Evolutionary conservation across 2,888 invertebrate genomes (phyloP).

Genomic region (Drosophila flavopinicola): DNA sequence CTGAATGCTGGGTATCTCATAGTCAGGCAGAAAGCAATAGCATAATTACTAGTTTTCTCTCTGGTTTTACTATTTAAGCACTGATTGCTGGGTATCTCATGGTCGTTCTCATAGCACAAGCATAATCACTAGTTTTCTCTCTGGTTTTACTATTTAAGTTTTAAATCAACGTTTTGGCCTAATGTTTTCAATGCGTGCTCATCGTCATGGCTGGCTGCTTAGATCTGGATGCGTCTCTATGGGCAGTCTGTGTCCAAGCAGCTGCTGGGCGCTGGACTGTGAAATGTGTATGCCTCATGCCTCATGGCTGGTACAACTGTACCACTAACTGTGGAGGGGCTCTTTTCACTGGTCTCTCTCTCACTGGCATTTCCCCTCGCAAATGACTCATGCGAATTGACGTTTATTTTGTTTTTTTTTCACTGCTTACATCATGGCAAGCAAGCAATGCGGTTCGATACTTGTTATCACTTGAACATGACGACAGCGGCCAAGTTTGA

Average conservation of each 20-base stretch:
- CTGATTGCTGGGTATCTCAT: not conserved
- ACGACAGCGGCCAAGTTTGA: constrained; percentile 38
- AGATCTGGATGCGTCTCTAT: constrained; percentile 57
- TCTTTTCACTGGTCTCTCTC: not conserved
- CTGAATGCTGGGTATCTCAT: not conserved
- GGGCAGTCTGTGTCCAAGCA: constrained; percentile 40
- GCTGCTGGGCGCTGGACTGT: constrained; percentile 57
- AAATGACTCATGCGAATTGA: constrained; percentile 41
- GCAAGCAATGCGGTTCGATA: constrained; percentile 39
- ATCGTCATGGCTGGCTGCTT: constrained; percentile 58
- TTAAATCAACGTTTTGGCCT: constrained; percentile 7
- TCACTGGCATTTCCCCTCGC: constrained; percentile 4
- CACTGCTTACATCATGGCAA: constrained; percentile 47
- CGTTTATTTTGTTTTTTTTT: constrained; percentile 14
- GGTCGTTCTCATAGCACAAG: not conserved
- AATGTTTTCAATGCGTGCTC: constrained; percentile 36
- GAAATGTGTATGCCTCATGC: constrained; percentile 41
- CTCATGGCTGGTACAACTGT: constrained; percentile 38
- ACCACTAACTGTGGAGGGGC: constrained; percentile 20
- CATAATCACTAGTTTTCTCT: not conserved
- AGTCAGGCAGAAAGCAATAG: not conserved
- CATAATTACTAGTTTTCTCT: not conserved
- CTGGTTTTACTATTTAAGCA: constrained; percentile 5
- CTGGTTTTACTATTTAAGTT: constrained; percentile 13
- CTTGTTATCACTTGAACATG: constrained; percentile 46